Evolutionary conservation across 2,113 vertebrate genomes (phyloP), one percentile per base, ranked within the genome.

Genomic region (Laticauda laticaudata): DNA sequence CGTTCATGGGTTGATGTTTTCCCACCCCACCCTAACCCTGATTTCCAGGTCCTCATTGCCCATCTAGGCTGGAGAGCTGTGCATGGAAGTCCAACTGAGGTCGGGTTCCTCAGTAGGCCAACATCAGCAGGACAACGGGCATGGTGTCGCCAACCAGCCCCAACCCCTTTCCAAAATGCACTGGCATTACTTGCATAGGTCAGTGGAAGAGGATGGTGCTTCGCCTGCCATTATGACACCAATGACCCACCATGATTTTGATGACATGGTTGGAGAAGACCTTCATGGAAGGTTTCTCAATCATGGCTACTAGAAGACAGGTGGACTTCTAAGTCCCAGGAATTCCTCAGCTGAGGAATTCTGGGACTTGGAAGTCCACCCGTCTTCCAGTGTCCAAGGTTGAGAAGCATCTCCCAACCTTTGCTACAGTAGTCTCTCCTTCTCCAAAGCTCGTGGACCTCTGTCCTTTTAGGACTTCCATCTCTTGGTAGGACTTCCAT

Each of bases 211-310:
- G 64, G 64, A 2, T 0, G 1, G 12, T 75, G 64, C n/a, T 75
- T 5, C 4, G 5, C n/a, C 69, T 75, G n/a, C 5, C 2, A 1
- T 34, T 18, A 15, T 0, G 29, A 15, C 29, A 6, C 64, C n/a
- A 3, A 2, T 7, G n/a, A 20, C 69, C 69, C n/a, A 6, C 64
- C 64, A 75, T 1, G 11, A n/a, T n/a, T n/a, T n/a, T 14, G 64
- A 34, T 34, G 14, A 3, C 5, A 1, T 39, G 34, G 15, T 81
- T 81, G 69, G 69, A 39, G 15, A 81, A 39, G 69, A 81, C 2
- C 34, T 39, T 39, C 29, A n/a, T 0, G 12, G 1, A n/a, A n/a
- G 64, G 12, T 14, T 29, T 1, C 3, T 64, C 61, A n/a, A n/a
- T 29, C 61, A 0, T 12, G 26, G 10, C 10, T 11, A 4, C 59